phyloP scores from a whole-genome alignment of 2,888 invertebrate genomes.

The Cryptophagus acutangulus region DNA sequence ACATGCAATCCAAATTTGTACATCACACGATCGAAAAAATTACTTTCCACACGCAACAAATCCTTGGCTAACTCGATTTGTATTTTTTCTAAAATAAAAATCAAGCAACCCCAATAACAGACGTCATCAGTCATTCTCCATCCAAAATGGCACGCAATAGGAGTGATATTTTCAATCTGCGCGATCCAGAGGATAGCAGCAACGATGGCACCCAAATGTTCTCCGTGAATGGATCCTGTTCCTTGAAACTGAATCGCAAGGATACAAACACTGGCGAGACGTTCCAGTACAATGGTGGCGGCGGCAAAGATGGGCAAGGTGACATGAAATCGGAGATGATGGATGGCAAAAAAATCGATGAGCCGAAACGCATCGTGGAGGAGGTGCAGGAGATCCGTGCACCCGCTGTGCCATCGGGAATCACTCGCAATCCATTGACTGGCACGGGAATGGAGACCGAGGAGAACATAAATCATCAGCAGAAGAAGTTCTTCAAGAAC shows the following conservation, averaged over 20 bases:
- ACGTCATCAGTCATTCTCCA: too few relatives aligned
- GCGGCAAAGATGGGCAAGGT: slow-evolving; percentile 10
- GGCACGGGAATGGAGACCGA: slow-evolving; percentile 33
- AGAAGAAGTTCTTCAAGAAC: slow-evolving; percentile 24
- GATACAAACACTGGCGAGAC: slow-evolving; percentile 16
- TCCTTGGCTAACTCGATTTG: too few relatives aligned
- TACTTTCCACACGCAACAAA: too few relatives aligned
- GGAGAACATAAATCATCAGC: slow-evolving; percentile 19
- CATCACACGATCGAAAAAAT: too few relatives aligned
- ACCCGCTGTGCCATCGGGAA: slow-evolving; percentile 10
- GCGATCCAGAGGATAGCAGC: slow-evolving; percentile 32
- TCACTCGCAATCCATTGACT: slow-evolving; percentile 34
- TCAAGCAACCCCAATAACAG: too few relatives aligned
- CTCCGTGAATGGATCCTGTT: slow-evolving; percentile 41
- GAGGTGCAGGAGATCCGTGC: background rate
- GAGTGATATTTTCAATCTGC: slow-evolving; percentile 44
- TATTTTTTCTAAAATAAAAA: too few relatives aligned
- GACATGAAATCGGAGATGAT: background rate
- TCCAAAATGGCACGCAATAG: slow-evolving; percentile 28
- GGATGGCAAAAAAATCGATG: background rate
- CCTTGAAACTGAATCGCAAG: slow-evolving; percentile 33
- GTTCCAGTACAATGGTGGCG: slow-evolving; percentile 24
- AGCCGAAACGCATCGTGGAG: slow-evolving; percentile 10
- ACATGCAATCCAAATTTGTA: too few relatives aligned
- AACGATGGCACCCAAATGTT: slow-evolving; percentile 41